These are phyloP conservation scores for Triplophysa tibetana DNA, from an alignment of 2,113 vertebrate species.

Conservation along the genomic window DNA sequence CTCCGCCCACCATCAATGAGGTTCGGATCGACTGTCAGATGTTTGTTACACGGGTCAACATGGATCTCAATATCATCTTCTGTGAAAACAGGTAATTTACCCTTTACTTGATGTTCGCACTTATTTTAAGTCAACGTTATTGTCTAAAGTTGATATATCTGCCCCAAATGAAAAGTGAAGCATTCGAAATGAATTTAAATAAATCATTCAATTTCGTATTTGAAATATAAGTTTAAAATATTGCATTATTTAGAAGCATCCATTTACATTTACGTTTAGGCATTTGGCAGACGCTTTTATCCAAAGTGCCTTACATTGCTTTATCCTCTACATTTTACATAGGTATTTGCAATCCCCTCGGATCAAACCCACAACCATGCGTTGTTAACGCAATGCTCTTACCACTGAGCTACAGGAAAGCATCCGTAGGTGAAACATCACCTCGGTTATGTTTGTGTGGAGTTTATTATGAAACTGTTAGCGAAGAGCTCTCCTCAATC, in stretches of 20 bases:
- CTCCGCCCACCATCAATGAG: constrained; percentile 98
- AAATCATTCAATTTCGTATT: neutral
- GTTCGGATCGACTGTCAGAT: constrained; percentile 99
- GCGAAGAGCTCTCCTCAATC: constrained; percentile 19
- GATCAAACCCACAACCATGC: too few relatives aligned
- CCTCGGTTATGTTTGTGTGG: constrained; percentile 12
- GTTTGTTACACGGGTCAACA: constrained; percentile 98
- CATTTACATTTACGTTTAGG: too few relatives aligned
- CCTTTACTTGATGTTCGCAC: neutral
- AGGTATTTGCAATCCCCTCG: too few relatives aligned
- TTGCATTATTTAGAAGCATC: constrained; percentile 5
- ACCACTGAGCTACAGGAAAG: too few relatives aligned
- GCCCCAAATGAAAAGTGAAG: too few relatives aligned
- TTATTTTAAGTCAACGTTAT: too few relatives aligned
- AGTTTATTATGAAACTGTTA: constrained; percentile 31
- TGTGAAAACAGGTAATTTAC: constrained; percentile 94
- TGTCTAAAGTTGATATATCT: too few relatives aligned
- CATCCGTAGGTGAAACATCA: neutral
- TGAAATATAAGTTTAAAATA: neutral
- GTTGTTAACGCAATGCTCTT: too few relatives aligned
- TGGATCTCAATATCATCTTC: constrained; percentile 99
- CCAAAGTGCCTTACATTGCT: too few relatives aligned
- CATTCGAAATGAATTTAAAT: too few relatives aligned
- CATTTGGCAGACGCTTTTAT: too few relatives aligned
- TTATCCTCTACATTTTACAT: too few relatives aligned